Evolutionary conservation across 2,113 vertebrate genomes (phyloP).

Genomic region (Notechis scutatus): DNA sequence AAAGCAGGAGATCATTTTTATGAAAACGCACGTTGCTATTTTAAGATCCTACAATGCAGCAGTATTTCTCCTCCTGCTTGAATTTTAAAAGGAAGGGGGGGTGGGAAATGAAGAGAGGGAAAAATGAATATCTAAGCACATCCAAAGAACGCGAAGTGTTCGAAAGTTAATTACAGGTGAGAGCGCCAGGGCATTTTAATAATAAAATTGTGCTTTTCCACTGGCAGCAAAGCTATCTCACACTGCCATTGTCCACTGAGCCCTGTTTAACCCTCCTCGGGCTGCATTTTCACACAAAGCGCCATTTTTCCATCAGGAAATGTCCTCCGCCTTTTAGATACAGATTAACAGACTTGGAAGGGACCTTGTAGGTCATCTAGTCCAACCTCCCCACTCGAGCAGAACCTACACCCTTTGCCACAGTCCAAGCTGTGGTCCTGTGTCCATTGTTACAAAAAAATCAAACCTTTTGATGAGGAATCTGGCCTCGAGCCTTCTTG

Average conservation of each 20-base stretch:
- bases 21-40: background rate
- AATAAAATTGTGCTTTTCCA: background rate
- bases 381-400: too few species aligned
- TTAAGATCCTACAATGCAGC: background rate
- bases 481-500: background rate
- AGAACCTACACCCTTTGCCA: background rate
- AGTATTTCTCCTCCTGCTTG: background rate
- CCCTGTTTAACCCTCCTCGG: rapidly evolving
- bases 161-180: background rate
- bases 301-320: background rate
- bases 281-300: background rate
- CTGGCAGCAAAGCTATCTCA: background rate
- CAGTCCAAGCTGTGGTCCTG: background rate
- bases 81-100: background rate
- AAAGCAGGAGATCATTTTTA: background rate
- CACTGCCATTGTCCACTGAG: background rate
- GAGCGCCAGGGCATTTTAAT: background rate
- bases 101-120: background rate
- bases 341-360: too few species aligned
- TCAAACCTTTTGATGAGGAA: constrained; percentile 9
- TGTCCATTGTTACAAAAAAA: constrained; percentile 11
- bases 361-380: too few species aligned
- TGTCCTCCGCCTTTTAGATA: background rate
- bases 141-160: background rate
- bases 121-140: background rate